Evolutionary conservation across 2,113 vertebrate species (phyloP), one percentile per base, ranked within the genome.

Genomic region (Arvicanthis niloticus): DNA sequence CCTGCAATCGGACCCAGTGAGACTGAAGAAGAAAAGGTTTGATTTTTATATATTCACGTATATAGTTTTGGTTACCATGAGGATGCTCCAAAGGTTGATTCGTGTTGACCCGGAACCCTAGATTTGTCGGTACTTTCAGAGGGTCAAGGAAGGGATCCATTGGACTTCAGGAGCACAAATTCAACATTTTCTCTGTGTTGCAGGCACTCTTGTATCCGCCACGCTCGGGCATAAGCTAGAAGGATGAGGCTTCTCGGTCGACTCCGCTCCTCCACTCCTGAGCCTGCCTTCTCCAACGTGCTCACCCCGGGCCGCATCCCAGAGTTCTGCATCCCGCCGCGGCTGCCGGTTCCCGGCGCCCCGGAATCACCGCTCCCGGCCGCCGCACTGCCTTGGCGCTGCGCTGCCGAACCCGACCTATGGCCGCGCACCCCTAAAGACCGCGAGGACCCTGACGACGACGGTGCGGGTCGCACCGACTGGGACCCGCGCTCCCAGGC

Each of bases 401-500:
- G 84, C 85, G 92, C 97, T 0, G 73, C 96, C 10, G 97, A 98
- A 93, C 58, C 85, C 0, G 89, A 94, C 84, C n/a, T 97, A 51
- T 87, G 77, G 91, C 78, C 65, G 8, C 21, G 42, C 8, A 86
- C 26, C 21, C 29, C 42, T 2, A 45, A 21, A 10, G 17, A 68
- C 62, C 17, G 21, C 17, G 17, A 37, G 2, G 29, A 67, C 11
- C 19, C 21, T 19, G 29, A 11, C 4, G n/a, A 60, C 4, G 77
- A 76, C 15, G 29, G 73, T 40, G 88, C 93, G 3, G 85, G 45
- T 0, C 86, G 89, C 95, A 99, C 99, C 9, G 99, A 99, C 78
- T 99, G 99, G 4, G 99, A 99, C 95, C 94, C 99, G 42, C 99
- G 98, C 72, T 99, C 99, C 73, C 99, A 99, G 97, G 99, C 99